phyloP scores from a whole-genome alignment of 2,888 invertebrate species.

The Exocentrus adspersus region DNA sequence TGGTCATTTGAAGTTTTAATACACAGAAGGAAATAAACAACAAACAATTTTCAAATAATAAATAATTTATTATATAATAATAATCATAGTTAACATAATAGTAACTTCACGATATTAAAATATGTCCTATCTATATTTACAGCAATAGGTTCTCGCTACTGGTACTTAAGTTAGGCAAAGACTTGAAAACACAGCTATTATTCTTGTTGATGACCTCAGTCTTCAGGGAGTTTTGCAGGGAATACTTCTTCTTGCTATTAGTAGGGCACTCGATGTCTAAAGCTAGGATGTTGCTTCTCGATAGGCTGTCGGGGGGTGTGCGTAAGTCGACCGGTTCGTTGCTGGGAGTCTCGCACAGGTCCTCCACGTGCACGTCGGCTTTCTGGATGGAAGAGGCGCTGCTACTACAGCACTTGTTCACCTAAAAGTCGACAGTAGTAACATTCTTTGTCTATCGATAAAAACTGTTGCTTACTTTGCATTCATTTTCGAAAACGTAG shows the following conservation, averaged over 20 bases:
- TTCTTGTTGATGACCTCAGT: constrained; percentile 55
- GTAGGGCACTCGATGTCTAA: constrained; percentile 63
- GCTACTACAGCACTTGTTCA: constrained; percentile 45
- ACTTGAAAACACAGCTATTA: constrained; percentile 66
- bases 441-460: no score
- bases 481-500: constrained; percentile 57
- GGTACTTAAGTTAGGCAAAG: constrained; percentile 78
- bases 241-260: constrained; percentile 55
- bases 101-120: constrained; percentile 40
- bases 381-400: constrained; percentile 55
- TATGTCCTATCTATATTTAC: constrained; percentile 53
- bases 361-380: constrained; percentile 55
- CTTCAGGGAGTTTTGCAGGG: constrained; percentile 54
- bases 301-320: constrained; percentile 32
- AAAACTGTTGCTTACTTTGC: constrained; percentile 33
- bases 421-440: constrained; percentile 27
- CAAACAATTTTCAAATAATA: constrained; percentile 22
- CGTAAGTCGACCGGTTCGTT: constrained; percentile 33
- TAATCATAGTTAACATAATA: constrained; percentile 27
- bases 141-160: constrained; percentile 73
- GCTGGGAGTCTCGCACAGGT: constrained; percentile 48
- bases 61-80: constrained; percentile 26
- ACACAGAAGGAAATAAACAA: no score
- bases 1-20: no score
- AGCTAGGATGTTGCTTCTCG: constrained; percentile 62